Conservation (phyloP, 2,113 vertebrate genomes). For the Bombycilla garrulus region DNA sequence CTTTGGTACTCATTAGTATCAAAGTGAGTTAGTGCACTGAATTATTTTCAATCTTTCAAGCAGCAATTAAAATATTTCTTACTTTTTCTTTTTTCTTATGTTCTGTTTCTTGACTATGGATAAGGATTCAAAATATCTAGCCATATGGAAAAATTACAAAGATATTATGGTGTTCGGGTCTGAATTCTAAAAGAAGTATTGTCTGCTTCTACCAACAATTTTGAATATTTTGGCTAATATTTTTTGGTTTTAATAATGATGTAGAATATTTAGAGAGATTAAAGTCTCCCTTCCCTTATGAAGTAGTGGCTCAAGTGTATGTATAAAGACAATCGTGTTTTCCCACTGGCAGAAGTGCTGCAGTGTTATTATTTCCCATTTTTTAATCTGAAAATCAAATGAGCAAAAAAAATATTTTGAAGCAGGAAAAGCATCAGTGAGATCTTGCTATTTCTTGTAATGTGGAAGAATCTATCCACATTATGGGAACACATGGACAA, state of each 20-base stretch:
- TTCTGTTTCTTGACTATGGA: neutral
- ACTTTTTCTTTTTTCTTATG: neutral
- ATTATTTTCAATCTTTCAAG: neutral
- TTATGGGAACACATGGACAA: neutral
- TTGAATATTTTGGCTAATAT: neutral
- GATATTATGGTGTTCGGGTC: neutral
- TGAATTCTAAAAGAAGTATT: neutral
- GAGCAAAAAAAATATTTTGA: neutral
- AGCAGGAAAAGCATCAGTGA: neutral
- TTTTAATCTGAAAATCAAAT: neutral
- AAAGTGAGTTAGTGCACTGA: neutral
- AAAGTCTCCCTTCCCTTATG: neutral
- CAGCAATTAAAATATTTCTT: neutral
- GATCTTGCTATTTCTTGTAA: no score
- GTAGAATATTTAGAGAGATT: neutral
- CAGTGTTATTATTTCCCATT: neutral
- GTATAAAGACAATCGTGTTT: neutral
- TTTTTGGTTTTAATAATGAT: neutral
- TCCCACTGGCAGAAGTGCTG: neutral
- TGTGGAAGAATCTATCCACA: no score
- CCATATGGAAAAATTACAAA: neutral
- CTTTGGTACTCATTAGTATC: neutral
- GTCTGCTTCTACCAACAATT: neutral
- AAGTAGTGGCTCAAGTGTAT: neutral
- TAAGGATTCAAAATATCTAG: neutral